Percentiles rank a stretch among this genome's conserved stretches.
Conservation (phyloP, 2,797 vertebrate genomes). For the Delichon dasypus region DNA sequence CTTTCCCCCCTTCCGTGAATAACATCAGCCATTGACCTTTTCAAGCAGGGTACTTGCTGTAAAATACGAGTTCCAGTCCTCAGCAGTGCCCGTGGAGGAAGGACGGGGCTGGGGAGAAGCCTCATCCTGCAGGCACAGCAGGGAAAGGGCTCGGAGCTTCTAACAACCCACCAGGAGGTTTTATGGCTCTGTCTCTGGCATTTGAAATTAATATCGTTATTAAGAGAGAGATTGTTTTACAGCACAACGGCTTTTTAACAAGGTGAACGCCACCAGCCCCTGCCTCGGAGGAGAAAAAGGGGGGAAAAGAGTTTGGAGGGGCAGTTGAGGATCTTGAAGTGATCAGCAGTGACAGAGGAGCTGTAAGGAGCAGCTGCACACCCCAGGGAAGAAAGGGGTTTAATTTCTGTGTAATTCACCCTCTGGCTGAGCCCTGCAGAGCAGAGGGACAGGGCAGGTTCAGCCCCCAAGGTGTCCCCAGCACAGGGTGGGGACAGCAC, state of each 20-base stretch:
- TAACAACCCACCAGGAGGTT: slow-evolving; percentile 1
- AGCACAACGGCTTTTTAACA: slow-evolving; percentile 33
- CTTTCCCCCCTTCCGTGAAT: neutral
- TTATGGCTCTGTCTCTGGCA: slow-evolving; percentile 48
- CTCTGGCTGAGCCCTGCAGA: neutral
- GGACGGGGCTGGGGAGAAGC: neutral
- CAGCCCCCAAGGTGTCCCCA: neutral
- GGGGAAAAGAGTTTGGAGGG: neutral
- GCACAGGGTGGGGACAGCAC: neutral
- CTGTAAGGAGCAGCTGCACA: neutral
- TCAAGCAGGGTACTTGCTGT: neutral
- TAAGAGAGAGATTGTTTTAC: slow-evolving; percentile 48
- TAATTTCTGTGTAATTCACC: neutral
- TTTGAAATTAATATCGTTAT: slow-evolving; percentile 66
- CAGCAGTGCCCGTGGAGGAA: neutral
- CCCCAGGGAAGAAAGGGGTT: neutral
- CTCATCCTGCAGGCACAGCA: neutral
- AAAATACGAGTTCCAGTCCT: neutral
- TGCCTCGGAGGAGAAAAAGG: neutral
- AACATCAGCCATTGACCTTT: slow-evolving; percentile 30
- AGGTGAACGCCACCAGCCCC: slow-evolving; percentile 18
- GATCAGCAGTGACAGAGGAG: neutral
- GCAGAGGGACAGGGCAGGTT: neutral
- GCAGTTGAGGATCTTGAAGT: neutral
- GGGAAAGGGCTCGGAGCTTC: neutral